Percentiles rank a stretch among this genome's conserved stretches.
Conservation (phyloP, 2,888 invertebrate genomes). For the Drosophila trichaetosa region DNA sequence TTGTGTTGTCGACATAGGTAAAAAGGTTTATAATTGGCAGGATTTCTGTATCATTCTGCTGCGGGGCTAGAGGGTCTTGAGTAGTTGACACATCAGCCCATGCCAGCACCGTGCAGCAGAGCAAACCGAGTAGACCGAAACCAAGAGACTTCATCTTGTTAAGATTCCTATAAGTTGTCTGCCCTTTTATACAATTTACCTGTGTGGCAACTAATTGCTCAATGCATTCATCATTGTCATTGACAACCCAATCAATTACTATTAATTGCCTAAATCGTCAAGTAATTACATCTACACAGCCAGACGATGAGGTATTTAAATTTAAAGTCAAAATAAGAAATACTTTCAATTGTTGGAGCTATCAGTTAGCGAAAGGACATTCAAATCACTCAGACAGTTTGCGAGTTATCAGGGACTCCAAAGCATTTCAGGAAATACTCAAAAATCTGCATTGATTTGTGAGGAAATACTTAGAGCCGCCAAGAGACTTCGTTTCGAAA, state of each 20-base stretch:
- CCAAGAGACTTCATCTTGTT: not conserved
- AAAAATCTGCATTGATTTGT: too few species aligned
- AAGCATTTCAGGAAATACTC: too few species aligned
- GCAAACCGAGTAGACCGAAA: too few species aligned
- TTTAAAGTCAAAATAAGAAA: not conserved
- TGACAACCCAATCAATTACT: not conserved
- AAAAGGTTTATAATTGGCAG: not conserved
- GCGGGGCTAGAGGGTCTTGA: not conserved
- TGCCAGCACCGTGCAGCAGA: too few species aligned
- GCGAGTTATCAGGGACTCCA: too few species aligned
- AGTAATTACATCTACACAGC: not conserved
- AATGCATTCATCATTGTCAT: conserved; percentile 45
- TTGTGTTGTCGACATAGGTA: too few species aligned
- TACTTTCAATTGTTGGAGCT: too few species aligned
- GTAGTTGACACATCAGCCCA: too few species aligned
- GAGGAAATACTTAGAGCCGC: too few species aligned
- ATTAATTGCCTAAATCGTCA: not conserved
- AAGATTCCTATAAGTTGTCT: accelerated
- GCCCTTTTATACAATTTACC: conserved; percentile 15
- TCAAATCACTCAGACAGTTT: too few species aligned
- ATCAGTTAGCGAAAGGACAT: too few species aligned
- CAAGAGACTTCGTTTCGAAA: too few species aligned
- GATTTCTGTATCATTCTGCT: not conserved
- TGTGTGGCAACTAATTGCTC: not conserved
- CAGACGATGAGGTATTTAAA: not conserved